These are phyloP conservation scores for Nymphalis polychloros DNA, from an alignment of 2,888 invertebrate species.

Conservation along the genomic window DNA sequence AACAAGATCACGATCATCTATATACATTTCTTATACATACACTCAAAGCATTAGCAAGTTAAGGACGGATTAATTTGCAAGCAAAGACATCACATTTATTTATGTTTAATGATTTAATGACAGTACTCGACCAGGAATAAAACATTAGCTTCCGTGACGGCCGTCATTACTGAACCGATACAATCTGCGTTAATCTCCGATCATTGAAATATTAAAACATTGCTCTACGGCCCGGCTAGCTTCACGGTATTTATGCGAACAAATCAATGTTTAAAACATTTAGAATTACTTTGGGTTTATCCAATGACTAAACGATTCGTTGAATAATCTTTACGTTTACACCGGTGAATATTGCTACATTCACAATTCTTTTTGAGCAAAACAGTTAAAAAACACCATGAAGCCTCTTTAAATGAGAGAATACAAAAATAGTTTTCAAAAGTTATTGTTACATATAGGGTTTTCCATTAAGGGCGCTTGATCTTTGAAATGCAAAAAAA, in stretches of 20 bases:
- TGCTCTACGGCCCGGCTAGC: slow-evolving; percentile 8
- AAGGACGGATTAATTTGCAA: slow-evolving; percentile 13
- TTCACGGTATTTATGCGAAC: slow-evolving; percentile 19
- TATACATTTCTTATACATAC: background rate
- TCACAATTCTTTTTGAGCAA: too few species aligned
- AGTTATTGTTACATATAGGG: too few species aligned
- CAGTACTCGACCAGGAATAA: slow-evolving; percentile 38
- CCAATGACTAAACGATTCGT: background rate
- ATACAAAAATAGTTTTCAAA: too few species aligned
- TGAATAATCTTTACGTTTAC: too few species aligned
- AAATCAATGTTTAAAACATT: slow-evolving; percentile 1
- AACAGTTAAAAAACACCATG: too few species aligned
- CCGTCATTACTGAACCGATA: slow-evolving; percentile 52
- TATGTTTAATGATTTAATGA: slow-evolving; percentile 34
- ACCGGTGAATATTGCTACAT: too few species aligned
- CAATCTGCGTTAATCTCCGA: slow-evolving; percentile 43
- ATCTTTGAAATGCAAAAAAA: too few species aligned
- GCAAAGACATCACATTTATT: slow-evolving; percentile 27
- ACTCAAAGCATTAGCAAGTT: slow-evolving; percentile 1
- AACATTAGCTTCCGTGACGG: slow-evolving; percentile 55
- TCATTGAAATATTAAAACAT: slow-evolving; percentile 44
- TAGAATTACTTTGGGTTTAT: background rate
- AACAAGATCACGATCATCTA: too few species aligned
- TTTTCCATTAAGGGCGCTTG: too few species aligned
- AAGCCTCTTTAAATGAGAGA: too few species aligned